Conservation (phyloP, 1,140 invertebrate genomes). For the Zeugodacus cucurbitae region DNA sequence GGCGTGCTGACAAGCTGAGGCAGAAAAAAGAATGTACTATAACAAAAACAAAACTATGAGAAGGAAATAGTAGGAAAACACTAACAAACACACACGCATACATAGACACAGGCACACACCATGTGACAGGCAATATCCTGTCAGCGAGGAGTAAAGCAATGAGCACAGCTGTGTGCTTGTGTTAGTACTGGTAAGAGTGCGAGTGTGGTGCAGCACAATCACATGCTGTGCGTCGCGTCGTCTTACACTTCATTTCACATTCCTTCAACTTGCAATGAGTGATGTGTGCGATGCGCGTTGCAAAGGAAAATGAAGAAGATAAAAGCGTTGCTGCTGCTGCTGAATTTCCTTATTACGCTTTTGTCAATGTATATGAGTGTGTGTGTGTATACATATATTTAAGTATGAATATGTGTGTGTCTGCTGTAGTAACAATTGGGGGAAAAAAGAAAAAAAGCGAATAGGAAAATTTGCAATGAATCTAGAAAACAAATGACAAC, state of each 20-base stretch:
- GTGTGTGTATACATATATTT: not conserved
- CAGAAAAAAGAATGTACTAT: not conserved
- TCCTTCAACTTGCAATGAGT: constrained; percentile 1
- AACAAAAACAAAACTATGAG: not conserved
- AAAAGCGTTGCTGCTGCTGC: not conserved
- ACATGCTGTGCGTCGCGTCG: not conserved
- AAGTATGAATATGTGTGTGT: too few relatives aligned
- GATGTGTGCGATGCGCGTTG: not conserved
- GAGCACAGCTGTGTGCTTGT: not conserved
- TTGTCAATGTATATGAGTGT: not conserved
- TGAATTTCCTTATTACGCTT: not conserved
- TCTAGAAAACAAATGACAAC: constrained; percentile 36
- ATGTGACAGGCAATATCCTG: constrained; percentile 8
- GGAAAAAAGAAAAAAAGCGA: not conserved
- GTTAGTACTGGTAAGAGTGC: not conserved
- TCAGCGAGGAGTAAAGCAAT: not conserved
- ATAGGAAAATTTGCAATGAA: constrained; percentile 29
- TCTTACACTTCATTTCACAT: constrained; percentile 21
- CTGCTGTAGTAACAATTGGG: not conserved
- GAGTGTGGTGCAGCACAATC: not conserved
- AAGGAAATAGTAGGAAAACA: not conserved
- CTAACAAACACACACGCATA: not conserved
- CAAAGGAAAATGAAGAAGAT: constrained; percentile 21
- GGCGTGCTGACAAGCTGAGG: not conserved
- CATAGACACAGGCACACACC: too few relatives aligned